Evolutionary conservation across 2,113 vertebrate genomes (phyloP), one percentile per base, ranked within the genome.

Genomic region (Periophthalmus modestus): DNA sequence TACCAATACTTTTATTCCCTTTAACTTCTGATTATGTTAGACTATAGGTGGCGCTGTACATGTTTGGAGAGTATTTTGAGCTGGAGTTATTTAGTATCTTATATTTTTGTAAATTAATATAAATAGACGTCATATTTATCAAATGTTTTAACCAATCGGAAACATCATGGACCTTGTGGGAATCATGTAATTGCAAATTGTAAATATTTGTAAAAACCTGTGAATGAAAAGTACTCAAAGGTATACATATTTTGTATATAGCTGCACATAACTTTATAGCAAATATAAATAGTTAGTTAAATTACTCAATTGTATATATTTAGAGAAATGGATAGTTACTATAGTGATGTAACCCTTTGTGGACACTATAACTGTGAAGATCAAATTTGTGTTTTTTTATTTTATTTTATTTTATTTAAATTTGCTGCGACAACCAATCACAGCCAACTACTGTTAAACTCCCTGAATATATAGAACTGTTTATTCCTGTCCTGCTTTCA

Each of bases 91-190:
- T 69, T 63, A 47, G 54, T 50, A 65, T 39, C 7, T 54, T 66
- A 78, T 69, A 77, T 2, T 86, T 50, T 85, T 79, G 80, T 77
- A 80, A 76, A 82, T 23, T 65, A 80, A 61, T 75, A 47, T 47
- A 67, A 68, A 68, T 57, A 69, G 19, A 65, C 67, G 71, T 67
- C 28, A 61, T 36, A 68, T 52, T 71, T 65, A 65, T 65, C 34
- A 43, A n/a, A 39, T 10, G 43, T 19, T 63, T 19, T 18, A 63
- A 43, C 15, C 61, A n/a, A 65, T 13, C 62, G 12, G 57, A 24
- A 59, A 33, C 2, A 0, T 69, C 52, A 14, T 12, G 18, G 70
- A 33, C 73, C 65, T 75, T 55, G 59, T 13, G 66, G 39, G 33
- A 39, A 72, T 63, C 24, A 67, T 33, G 16, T 23, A 57, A 11